Base-by-base conservation (phyloP, 2,888 invertebrate species). In the Callinectes sapidus region DNA sequence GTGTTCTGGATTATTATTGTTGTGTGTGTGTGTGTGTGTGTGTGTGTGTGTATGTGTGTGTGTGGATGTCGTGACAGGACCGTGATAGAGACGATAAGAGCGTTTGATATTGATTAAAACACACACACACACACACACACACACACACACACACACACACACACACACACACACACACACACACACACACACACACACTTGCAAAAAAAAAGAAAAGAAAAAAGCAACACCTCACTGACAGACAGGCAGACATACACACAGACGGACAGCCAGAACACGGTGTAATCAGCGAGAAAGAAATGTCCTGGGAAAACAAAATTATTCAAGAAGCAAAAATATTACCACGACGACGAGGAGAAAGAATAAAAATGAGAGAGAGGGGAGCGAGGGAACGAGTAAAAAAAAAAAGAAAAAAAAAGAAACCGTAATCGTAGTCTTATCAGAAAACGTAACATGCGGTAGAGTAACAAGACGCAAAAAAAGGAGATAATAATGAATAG, bases 61-160 rank as follows among this genome's bases (percentile, higher is more conserved):
- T 71, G 23, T 23, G 10, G n/a, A 71, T 71, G 6, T 23, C 71
- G 28, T 71, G 71, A 23, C 28, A 28, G 28, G 23, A 71, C 28
- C 71, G 71, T 71, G 71, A 71, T 71, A 28, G n/a, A 71, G 71
- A 28, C 23, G 71, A 71, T 71, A 71, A 71, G 71, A 71, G 71
- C 71, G 28, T 71, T 71, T n/a, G 28, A 71, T 71, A 71, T 71
- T 71, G 71, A 71, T 71, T 71, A 28, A 71, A 71, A 61, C 61
- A 61, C 61, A 18, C 61, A 61, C 61, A 61, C 61, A 61, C 61
- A 61, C 61, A 61, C 61, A 61, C 61, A 61, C 61, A 61, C 61
- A 61, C 61, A 61, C 61, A 61, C 61, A 61, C 61, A 61, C 61
- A 61, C 61, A 61, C 61, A 61, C 61, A 61, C 61, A 61, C 61